A percentile compares a stretch with the other conserved stretches of the same genome.
phyloP scores from a whole-genome alignment of 2,888 invertebrate genomes.

The Papilio elwesi region DNA sequence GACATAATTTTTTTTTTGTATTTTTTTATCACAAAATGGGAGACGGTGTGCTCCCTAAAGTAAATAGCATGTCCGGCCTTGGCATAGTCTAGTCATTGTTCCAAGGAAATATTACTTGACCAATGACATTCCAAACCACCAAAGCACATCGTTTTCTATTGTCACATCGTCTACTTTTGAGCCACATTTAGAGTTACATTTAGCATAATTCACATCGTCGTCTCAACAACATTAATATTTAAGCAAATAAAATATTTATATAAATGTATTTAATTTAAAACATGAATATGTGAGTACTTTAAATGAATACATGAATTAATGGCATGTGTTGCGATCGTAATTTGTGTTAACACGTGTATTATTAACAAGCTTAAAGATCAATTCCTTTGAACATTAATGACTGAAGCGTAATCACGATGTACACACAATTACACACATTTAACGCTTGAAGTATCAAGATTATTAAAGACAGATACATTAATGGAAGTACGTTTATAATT shows the following conservation, averaged over 20 bases:
- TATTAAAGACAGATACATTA: neutral
- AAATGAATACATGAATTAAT: conserved; percentile 18
- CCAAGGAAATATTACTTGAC: no score
- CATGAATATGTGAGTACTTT: neutral
- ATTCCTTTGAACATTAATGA: conserved; percentile 23
- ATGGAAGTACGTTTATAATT: conserved; percentile 2
- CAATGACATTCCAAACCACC: no score
- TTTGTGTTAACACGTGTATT: conserved; percentile 27
- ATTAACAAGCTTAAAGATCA: conserved; percentile 18
- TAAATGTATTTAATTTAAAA: neutral
- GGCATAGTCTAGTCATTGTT: neutral
- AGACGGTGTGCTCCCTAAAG: no score
- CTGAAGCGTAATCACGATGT: neutral
- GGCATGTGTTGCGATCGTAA: neutral
- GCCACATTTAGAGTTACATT: no score
- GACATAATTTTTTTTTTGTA: conserved; percentile 3
- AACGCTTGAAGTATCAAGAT: conserved; percentile 2
- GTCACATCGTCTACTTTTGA: no score
- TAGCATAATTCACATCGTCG: no score
- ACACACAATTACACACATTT: conserved; percentile 26
- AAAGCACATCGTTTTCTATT: no score
- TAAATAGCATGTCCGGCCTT: no score
- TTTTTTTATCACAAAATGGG: conserved; percentile 1
- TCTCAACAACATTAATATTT: no score
- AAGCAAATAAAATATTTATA: neutral